A percentile compares a stretch with the other conserved stretches of the same genome.
These are phyloP conservation scores for Triplophysa dalaica DNA, from an alignment of 2,113 vertebrate genomes.

Conservation along the genomic window DNA sequence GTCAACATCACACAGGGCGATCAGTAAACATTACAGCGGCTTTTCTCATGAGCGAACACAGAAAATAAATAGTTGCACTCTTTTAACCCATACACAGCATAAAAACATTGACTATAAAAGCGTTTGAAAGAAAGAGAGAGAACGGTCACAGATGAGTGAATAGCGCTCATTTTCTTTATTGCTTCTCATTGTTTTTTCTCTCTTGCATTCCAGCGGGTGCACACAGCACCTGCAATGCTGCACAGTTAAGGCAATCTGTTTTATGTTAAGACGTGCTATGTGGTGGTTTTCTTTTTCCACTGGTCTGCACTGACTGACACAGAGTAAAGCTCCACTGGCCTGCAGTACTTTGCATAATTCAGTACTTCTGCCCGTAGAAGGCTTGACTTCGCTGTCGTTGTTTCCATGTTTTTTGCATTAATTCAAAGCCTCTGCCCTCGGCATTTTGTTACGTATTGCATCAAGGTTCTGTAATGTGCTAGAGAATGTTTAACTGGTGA, in stretches of 20 bases:
- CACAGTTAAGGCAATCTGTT: slow-evolving; percentile 13
- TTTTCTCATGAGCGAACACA: neutral
- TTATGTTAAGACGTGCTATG: slow-evolving; percentile 13
- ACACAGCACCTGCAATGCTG: slow-evolving; percentile 43
- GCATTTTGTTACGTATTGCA: slow-evolving; percentile 8
- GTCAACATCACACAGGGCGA: slow-evolving; percentile 37
- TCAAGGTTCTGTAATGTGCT: slow-evolving; percentile 26
- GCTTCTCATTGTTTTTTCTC: slow-evolving; percentile 16
- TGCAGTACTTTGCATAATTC: slow-evolving; percentile 55
- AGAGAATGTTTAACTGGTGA: slow-evolving; percentile 24
- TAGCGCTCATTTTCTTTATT: slow-evolving; percentile 15
- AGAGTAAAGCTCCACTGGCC: slow-evolving; percentile 32
- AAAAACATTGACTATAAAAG: slow-evolving; percentile 29
- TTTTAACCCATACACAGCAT: neutral
- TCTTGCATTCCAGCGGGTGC: slow-evolving; percentile 24
- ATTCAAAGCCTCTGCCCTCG: slow-evolving; percentile 23
- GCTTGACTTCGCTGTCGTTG: slow-evolving; percentile 29
- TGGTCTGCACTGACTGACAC: slow-evolving; percentile 26
- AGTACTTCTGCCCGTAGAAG: slow-evolving; percentile 37
- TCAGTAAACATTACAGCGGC: slow-evolving; percentile 23
- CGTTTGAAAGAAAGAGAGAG: slow-evolving; percentile 34
- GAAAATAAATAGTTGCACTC: slow-evolving; percentile 22
- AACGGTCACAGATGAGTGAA: neutral
- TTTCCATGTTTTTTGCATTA: slow-evolving; percentile 33
- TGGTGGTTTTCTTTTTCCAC: slow-evolving; percentile 19